Evolutionary conservation across 2,113 vertebrate genomes (phyloP).

Genomic region (Regulus satrapa): DNA sequence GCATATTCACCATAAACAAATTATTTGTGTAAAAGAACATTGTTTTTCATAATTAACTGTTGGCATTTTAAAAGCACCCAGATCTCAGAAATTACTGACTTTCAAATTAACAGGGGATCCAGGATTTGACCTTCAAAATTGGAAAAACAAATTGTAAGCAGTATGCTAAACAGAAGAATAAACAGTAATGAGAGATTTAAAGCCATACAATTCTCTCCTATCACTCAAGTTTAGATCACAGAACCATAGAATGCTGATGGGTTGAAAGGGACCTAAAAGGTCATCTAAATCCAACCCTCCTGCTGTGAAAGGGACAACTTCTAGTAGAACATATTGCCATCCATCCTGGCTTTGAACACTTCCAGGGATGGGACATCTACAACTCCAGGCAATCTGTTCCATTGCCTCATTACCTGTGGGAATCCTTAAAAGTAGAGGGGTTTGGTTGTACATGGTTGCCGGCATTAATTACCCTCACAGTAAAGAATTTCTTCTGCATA

Average conservation of each 20-base stretch:
- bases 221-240: neutral
- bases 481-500: neutral
- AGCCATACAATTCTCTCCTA: neutral
- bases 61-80: neutral
- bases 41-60: neutral
- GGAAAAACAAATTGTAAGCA: neutral
- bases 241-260: neutral
- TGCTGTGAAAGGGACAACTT: neutral
- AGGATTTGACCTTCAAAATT: neutral
- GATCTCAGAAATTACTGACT: neutral
- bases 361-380: neutral
- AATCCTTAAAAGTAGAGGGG: no score
- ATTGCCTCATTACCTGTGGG: no score
- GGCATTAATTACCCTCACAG: neutral
- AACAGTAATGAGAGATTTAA: neutral
- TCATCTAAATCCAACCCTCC: neutral
- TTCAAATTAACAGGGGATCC: neutral
- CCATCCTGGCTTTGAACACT: neutral
- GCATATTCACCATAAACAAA: neutral
- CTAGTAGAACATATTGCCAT: neutral
- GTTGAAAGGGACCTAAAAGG: neutral
- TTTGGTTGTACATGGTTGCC: no score
- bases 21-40: neutral
- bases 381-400: neutral
- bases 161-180: neutral